phyloP scores from a whole-genome alignment of 2,113 vertebrate genomes.

The Notarius quadriscutis region DNA sequence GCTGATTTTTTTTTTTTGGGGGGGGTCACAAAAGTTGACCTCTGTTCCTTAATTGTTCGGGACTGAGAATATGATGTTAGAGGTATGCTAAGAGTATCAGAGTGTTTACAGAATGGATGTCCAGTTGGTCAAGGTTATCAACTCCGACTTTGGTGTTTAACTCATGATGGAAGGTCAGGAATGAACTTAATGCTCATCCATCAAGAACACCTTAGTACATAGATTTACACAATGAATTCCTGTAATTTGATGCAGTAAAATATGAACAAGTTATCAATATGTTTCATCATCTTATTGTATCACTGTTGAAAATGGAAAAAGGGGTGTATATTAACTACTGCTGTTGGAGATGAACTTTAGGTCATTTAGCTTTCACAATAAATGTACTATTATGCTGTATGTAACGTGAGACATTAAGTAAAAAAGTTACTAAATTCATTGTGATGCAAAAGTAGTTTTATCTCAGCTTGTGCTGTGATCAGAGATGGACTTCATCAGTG shows the following conservation, averaged over 20 bases:
- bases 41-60: background rate
- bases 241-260: background rate
- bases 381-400: slow-evolving; percentile 22
- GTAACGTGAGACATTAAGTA: background rate
- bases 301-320: background rate
- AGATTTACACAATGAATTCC: slow-evolving; percentile 8
- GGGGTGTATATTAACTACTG: background rate
- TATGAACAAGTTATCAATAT: background rate
- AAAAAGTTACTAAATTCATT: background rate
- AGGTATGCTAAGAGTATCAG: background rate
- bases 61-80: background rate
- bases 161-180: background rate
- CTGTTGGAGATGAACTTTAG: background rate
- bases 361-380: background rate
- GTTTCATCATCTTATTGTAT: background rate
- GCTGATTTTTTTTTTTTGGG: no score
- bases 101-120: background rate
- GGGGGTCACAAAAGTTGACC: background rate
- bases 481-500: background rate
- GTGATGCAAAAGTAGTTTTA: slow-evolving; percentile 1
- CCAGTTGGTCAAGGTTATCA: background rate
- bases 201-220: background rate
- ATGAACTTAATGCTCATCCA: slow-evolving; percentile 9
- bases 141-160: background rate
- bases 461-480: slow-evolving; percentile 8